phyloP scores from a whole-genome alignment of 2,888 invertebrate genomes.

The Tiphia femorata region DNA sequence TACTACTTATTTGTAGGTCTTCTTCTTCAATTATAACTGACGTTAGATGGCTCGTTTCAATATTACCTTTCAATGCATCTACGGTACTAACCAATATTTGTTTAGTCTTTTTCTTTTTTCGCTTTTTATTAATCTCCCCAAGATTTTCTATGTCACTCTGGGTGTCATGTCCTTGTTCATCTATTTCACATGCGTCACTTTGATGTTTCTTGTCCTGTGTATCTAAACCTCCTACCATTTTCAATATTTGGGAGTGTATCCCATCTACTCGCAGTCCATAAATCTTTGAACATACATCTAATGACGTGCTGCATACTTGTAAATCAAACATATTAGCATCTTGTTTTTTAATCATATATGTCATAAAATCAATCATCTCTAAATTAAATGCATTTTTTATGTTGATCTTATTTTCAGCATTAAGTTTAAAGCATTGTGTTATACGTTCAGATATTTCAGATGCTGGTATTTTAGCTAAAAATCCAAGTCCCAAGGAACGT shows the following conservation, averaged over 20 bases:
- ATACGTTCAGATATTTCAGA: slow-evolving; percentile 53
- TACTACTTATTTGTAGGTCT: slow-evolving; percentile 56
- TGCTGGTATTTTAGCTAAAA: slow-evolving; percentile 42
- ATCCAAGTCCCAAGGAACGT: slow-evolving; percentile 46
- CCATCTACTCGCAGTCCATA: slow-evolving; percentile 90
- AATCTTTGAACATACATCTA: slow-evolving; percentile 91
- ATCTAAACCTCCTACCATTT: slow-evolving; percentile 79
- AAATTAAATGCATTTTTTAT: slow-evolving; percentile 91
- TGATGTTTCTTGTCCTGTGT: too few species aligned
- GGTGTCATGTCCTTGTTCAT: neutral
- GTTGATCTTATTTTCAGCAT: slow-evolving; percentile 78
- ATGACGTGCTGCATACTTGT: slow-evolving; percentile 85
- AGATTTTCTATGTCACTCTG: slow-evolving; percentile 46
- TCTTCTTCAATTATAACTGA: slow-evolving; percentile 42
- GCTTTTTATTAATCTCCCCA: slow-evolving; percentile 20
- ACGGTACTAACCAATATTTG: slow-evolving; percentile 35
- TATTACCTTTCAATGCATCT: slow-evolving; percentile 41
- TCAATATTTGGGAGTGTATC: slow-evolving; percentile 83
- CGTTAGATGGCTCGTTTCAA: slow-evolving; percentile 37
- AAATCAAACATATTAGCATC: slow-evolving; percentile 79
- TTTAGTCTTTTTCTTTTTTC: slow-evolving; percentile 40
- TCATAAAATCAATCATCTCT: slow-evolving; percentile 88
- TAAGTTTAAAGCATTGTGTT: slow-evolving; percentile 58
- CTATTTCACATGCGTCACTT: slow-evolving; percentile 25
- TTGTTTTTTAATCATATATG: slow-evolving; percentile 79